These are phyloP conservation scores for Lasioglossum morio DNA, from an alignment of 2,888 invertebrate species.

Conservation along the genomic window DNA sequence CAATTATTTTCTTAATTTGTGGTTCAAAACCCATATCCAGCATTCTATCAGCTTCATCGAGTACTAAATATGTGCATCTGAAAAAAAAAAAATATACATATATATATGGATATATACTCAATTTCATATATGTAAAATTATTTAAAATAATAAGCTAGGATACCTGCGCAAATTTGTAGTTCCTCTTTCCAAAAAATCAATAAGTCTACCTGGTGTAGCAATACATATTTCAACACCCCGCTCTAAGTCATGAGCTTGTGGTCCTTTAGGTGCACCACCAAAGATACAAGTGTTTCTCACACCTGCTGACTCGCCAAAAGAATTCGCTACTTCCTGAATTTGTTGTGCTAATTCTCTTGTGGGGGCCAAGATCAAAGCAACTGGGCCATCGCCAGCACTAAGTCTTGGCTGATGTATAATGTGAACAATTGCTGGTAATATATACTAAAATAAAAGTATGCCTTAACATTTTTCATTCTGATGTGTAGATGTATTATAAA, in stretches of 20 bases:
- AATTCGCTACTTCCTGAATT: constrained; percentile 92
- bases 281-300: constrained; percentile 97
- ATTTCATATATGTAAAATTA: constrained; percentile 89
- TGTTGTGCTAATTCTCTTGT: constrained; percentile 87
- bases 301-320: constrained; percentile 95
- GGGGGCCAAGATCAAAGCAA: constrained; percentile 87
- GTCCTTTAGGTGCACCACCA: constrained; percentile 99
- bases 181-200: constrained; percentile 95
- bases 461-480: constrained; percentile 12
- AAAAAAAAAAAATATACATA: constrained; percentile 1
- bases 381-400: constrained; percentile 87
- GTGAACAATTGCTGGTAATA: constrained; percentile 88
- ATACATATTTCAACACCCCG: constrained; percentile 97
- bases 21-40: constrained; percentile 99
- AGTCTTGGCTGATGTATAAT: constrained; percentile 87
- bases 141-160: constrained; percentile 29
- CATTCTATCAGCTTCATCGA: constrained; percentile 98
- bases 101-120: constrained; percentile 85
- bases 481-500: neutral
- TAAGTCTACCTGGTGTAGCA: constrained; percentile 97
- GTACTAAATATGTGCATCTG: constrained; percentile 94
- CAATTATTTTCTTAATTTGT: constrained; percentile 96
- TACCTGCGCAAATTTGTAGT: constrained; percentile 90
- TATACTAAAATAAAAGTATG: constrained; percentile 83
- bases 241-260: constrained; percentile 93